Evolutionary conservation across 2,888 invertebrate genomes (phyloP).

Genomic region (Tricholauxania praeusta): DNA sequence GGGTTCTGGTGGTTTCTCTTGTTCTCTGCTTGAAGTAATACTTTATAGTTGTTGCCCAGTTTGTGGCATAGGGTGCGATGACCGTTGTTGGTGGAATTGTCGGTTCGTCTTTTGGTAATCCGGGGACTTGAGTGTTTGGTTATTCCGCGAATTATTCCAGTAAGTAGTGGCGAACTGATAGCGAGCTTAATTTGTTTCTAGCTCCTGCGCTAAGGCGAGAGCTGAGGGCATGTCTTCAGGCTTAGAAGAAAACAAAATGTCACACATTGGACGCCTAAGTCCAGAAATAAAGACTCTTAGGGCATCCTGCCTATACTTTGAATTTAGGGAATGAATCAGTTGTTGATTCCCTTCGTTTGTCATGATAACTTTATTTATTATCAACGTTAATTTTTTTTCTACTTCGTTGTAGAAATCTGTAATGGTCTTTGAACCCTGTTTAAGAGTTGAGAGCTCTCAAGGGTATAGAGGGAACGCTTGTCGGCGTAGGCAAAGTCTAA

Average conservation of each 20-base stretch:
- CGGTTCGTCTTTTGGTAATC: not conserved
- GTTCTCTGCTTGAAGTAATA: too few species aligned
- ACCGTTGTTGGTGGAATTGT: not conserved
- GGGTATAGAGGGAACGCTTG: slow-evolving; percentile 42
- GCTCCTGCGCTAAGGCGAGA: slow-evolving; percentile 22
- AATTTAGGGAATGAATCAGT: too few species aligned
- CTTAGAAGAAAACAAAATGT: slow-evolving; percentile 24
- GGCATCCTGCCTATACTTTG: too few species aligned
- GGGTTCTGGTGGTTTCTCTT: too few species aligned
- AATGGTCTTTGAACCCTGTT: slow-evolving; percentile 9
- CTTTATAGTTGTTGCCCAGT: not conserved
- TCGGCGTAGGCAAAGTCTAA: slow-evolving; percentile 14
- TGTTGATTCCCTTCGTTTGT: too few species aligned
- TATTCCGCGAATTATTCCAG: not conserved
- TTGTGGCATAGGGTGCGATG: not conserved
- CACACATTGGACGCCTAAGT: slow-evolving; percentile 22
- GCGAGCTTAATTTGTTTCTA: slow-evolving; percentile 34
- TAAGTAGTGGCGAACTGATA: slow-evolving; percentile 11
- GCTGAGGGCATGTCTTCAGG: slow-evolving; percentile 26
- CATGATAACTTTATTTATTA: slow-evolving; percentile 30
- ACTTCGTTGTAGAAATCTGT: slow-evolving; percentile 23
- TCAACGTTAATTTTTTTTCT: slow-evolving; percentile 18
- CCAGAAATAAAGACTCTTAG: slow-evolving; percentile 13
- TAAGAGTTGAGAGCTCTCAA: slow-evolving; percentile 36
- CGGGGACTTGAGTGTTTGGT: not conserved